phyloP scores from a whole-genome alignment of 1,140 invertebrate species.

The Coptotermes formosanus region DNA sequence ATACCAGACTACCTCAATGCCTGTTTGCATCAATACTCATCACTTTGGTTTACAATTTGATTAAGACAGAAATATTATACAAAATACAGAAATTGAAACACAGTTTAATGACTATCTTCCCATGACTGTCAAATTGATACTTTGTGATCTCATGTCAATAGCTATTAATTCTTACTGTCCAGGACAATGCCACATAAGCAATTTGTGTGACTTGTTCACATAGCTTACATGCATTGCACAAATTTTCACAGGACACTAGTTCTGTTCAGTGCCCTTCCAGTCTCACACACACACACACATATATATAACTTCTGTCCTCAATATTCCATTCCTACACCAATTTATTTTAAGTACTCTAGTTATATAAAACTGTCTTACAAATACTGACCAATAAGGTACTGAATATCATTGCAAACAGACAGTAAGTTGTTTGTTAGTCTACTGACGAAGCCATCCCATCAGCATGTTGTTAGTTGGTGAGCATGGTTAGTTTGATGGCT shows the following conservation, averaged over 20 bases:
- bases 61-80: slow-evolving; percentile 3
- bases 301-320: background rate
- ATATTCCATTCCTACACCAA: background rate
- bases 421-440: slow-evolving; percentile 11
- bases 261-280: background rate
- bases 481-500: slow-evolving; percentile 18
- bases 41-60: slow-evolving; percentile 3
- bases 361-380: background rate
- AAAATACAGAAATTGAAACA: slow-evolving; percentile 7
- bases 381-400: background rate
- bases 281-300: too few relatives aligned
- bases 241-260: background rate
- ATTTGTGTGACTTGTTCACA: slow-evolving; percentile 3
- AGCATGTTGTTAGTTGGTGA: slow-evolving; percentile 9
- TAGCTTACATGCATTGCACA: slow-evolving; percentile 5
- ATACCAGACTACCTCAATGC: background rate
- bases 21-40: slow-evolving; percentile 18
- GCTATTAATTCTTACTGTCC: background rate
- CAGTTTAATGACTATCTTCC: background rate
- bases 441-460: slow-evolving; percentile 10
- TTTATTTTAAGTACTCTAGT: background rate
- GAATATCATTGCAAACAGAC: slow-evolving; percentile 18
- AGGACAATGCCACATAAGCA: background rate
- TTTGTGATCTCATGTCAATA: background rate
- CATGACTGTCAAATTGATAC: background rate